Conservation (phyloP, 2,888 invertebrate species). For the Apodemia duryi region DNA sequence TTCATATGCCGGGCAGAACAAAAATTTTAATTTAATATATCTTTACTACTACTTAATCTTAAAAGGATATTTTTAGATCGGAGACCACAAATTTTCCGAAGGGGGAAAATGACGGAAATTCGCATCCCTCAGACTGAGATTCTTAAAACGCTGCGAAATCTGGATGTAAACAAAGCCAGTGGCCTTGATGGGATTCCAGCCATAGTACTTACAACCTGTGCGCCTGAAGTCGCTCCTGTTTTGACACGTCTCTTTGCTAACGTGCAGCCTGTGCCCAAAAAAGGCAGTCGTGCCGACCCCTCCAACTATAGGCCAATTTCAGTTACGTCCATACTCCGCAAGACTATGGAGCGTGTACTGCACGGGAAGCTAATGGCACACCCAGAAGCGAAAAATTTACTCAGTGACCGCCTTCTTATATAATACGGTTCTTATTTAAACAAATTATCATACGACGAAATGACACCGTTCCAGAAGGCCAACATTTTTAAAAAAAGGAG, state of each 20-base stretch:
- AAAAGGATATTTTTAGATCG: conserved; percentile 36
- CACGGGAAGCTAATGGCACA: too few species aligned
- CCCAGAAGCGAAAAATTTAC: too few species aligned
- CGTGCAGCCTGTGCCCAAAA: too few species aligned
- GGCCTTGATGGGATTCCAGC: too few species aligned
- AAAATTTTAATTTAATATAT: conserved; percentile 30
- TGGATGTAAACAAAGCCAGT: conserved; percentile 31
- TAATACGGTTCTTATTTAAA: conserved; percentile 28
- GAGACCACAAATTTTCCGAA: conserved; percentile 43
- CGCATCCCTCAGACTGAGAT: conserved; percentile 41
- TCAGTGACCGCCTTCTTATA: too few species aligned
- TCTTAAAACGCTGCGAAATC: conserved; percentile 35
- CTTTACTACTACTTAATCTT: conserved; percentile 25
- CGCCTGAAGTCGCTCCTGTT: too few species aligned
- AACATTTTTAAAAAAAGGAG: conserved; percentile 25
- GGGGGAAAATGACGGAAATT: conserved; percentile 43
- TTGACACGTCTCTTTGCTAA: too few species aligned
- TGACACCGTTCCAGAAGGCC: conserved; percentile 27
- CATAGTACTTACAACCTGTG: too few species aligned
- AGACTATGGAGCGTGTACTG: too few species aligned
- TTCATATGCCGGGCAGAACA: conserved; percentile 31
- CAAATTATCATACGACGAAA: conserved; percentile 29
- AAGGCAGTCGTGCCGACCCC: too few species aligned
- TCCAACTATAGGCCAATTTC: too few species aligned
- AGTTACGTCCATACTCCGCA: too few species aligned